phyloP scores from a whole-genome alignment of 2,888 invertebrate species.

The Ormia ochracea region DNA sequence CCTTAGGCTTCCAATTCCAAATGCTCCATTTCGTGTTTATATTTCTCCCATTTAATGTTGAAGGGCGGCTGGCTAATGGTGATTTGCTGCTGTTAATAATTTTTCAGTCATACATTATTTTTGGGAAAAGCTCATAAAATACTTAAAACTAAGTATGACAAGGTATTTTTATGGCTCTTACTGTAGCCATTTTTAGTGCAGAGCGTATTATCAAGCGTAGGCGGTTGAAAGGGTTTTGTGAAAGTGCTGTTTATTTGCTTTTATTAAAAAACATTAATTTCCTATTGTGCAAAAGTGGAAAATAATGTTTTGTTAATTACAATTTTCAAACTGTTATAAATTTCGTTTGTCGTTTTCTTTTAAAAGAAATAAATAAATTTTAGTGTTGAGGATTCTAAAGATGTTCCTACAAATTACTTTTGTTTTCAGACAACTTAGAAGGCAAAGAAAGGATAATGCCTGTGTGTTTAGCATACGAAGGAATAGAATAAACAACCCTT shows the following conservation, averaged over 20 bases:
- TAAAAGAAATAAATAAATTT: slow-evolving; percentile 23
- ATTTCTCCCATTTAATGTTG: slow-evolving; percentile 47
- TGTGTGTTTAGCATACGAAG: background rate
- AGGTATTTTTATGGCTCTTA: slow-evolving; percentile 61
- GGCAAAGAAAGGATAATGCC: slow-evolving; percentile 5
- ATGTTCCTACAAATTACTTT: background rate
- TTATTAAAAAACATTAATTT: slow-evolving; percentile 60
- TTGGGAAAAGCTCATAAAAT: slow-evolving; percentile 56
- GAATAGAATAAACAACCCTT: slow-evolving; percentile 46
- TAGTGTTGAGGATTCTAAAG: background rate
- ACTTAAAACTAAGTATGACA: slow-evolving; percentile 60
- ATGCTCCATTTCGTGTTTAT: background rate
- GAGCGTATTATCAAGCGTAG: background rate
- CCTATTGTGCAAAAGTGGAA: slow-evolving; percentile 60
- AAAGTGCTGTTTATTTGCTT: background rate
- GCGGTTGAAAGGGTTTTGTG: background rate
- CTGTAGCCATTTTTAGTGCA: background rate
- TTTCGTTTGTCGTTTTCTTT: slow-evolving; percentile 10
- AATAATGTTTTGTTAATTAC: slow-evolving; percentile 63
- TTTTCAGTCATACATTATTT: slow-evolving; percentile 59
- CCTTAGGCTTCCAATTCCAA: background rate
- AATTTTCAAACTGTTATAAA: slow-evolving; percentile 48
- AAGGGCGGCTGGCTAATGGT: slow-evolving; percentile 57
- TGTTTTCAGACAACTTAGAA: background rate
- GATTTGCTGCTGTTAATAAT: slow-evolving; percentile 63